Conservation (phyloP, 2,797 vertebrate genomes). For the Toxotes lorentzi region DNA sequence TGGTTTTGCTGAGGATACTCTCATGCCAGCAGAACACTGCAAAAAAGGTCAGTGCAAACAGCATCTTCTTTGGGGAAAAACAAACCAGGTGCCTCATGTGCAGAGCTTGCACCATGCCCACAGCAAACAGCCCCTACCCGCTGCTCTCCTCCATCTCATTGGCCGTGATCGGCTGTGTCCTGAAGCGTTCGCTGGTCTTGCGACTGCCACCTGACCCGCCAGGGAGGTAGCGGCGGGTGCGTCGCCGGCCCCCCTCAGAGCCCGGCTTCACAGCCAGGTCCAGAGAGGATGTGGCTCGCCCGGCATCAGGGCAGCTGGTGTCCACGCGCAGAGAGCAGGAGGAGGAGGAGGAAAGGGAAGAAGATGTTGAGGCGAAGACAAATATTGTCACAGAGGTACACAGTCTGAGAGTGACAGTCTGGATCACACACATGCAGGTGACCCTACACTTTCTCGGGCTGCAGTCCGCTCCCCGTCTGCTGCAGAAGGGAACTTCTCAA, state of each 20-base stretch:
- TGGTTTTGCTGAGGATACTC: no score
- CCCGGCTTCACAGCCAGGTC: slow-evolving; percentile 76
- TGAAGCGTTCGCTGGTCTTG: slow-evolving; percentile 85
- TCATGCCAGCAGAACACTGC: slow-evolving; percentile 5
- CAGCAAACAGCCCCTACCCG: slow-evolving; percentile 74
- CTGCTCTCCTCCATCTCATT: slow-evolving; percentile 84
- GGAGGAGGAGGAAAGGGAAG: slow-evolving; percentile 17
- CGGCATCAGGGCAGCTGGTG: slow-evolving; percentile 64
- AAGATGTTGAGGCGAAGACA: slow-evolving; percentile 27
- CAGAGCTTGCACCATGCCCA: slow-evolving; percentile 5
- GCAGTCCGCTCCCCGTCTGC: slow-evolving; percentile 75
- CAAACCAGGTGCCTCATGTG: slow-evolving; percentile 5
- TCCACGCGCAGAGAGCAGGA: slow-evolving; percentile 21
- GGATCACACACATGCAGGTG: slow-evolving; percentile 68
- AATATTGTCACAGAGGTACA: slow-evolving; percentile 4
- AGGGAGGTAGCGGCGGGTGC: slow-evolving; percentile 81
- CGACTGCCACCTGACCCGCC: slow-evolving; percentile 63
- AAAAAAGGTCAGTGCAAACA: slow-evolving; percentile 46
- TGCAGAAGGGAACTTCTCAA: slow-evolving; percentile 82
- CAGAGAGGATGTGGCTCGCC: slow-evolving; percentile 65
- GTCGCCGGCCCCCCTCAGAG: slow-evolving; percentile 73
- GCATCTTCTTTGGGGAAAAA: not conserved
- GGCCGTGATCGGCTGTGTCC: slow-evolving; percentile 88
- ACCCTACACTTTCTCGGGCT: slow-evolving; percentile 81
- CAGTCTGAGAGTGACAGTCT: slow-evolving; percentile 36